phyloP scores from a whole-genome alignment of 2,113 vertebrate species.

The Balaeniceps rex region DNA sequence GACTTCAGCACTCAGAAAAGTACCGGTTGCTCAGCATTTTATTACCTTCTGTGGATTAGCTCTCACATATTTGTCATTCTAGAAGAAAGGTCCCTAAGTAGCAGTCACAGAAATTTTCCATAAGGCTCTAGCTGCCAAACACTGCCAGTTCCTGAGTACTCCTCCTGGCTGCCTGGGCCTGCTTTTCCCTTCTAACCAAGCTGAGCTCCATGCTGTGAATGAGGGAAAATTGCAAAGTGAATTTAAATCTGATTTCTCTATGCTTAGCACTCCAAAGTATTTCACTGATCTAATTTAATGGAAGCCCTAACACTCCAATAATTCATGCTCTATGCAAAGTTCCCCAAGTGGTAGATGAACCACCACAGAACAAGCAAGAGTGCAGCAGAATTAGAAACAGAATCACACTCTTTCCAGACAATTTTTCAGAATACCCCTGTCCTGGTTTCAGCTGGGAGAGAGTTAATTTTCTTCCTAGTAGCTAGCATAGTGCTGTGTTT shows the following conservation, averaged over 20 bases:
- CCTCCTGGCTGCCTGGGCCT: neutral
- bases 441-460: no score
- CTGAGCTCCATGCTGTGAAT: neutral
- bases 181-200: neutral
- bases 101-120: neutral
- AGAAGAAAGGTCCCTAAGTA: neutral
- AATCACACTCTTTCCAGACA: neutral
- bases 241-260: neutral
- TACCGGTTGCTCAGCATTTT: neutral
- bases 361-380: neutral
- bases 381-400: neutral
- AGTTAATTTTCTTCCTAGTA: no score
- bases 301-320: neutral
- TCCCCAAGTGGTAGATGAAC: neutral
- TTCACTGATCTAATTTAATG: neutral
- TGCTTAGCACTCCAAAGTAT: neutral
- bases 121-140: neutral
- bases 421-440: neutral
- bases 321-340: neutral
- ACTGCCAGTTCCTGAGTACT: fast-evolving
- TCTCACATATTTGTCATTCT: neutral
- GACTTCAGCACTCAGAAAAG: neutral
- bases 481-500: no score
- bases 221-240: neutral
- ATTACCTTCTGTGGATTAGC: neutral